Evolutionary conservation across 2,888 invertebrate species (phyloP).

Genomic region (Apantesis nais): DNA sequence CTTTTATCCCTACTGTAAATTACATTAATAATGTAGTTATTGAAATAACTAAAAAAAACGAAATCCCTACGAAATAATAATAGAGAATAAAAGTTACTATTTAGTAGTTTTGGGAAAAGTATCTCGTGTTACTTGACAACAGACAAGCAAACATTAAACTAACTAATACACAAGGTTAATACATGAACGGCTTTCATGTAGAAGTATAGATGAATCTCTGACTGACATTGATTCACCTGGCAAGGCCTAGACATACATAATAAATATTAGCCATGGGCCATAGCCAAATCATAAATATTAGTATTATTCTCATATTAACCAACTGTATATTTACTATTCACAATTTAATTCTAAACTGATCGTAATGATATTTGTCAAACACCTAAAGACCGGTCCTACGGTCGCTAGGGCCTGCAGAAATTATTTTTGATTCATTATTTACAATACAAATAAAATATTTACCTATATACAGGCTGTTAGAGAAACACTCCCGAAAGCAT

Average conservation of each 20-base stretch:
- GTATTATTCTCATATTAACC: background rate
- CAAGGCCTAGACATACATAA: no score
- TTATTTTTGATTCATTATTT: background rate
- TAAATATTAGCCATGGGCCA: no score
- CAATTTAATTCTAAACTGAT: background rate
- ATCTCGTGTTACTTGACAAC: background rate
- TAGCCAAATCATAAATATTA: background rate
- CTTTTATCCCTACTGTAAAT: conserved; percentile 7
- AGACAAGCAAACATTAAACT: background rate
- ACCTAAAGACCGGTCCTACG: background rate
- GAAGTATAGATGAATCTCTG: background rate
- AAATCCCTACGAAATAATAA: background rate
- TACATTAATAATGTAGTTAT: conserved; percentile 1
- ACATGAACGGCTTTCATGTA: background rate
- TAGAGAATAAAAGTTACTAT: background rate
- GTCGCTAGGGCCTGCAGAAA: background rate
- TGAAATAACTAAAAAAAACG: background rate
- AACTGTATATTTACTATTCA: background rate
- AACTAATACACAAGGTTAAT: background rate
- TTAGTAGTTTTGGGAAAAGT: background rate
- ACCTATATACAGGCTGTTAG: background rate
- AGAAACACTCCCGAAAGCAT: background rate
- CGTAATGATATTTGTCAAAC: background rate
- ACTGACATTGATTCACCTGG: no score
- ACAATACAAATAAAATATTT: background rate